Conservation (phyloP, 2,888 invertebrate genomes). For the Hyposoter dolosus region DNA sequence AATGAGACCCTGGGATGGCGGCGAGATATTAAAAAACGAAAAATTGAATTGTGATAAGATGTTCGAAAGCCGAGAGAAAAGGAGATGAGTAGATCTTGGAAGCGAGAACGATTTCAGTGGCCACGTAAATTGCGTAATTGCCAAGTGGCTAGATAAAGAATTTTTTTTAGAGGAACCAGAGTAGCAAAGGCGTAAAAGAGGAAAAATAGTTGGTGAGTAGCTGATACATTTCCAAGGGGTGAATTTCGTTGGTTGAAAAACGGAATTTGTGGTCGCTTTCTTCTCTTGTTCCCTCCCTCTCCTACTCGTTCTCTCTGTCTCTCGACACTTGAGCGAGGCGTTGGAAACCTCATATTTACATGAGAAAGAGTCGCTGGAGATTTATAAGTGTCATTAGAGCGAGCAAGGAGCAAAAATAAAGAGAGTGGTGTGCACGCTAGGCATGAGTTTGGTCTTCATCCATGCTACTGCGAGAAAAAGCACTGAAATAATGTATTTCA, state of each 20-base stretch:
- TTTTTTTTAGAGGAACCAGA: conserved; percentile 34
- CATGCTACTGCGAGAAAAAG: conserved; percentile 38
- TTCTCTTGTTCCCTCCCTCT: background rate
- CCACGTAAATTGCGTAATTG: conserved; percentile 81
- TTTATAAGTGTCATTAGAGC: conserved; percentile 77
- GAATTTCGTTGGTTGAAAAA: conserved; percentile 57
- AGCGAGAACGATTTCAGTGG: conserved; percentile 81
- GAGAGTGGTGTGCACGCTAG: conserved; percentile 38
- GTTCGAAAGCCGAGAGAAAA: conserved; percentile 67
- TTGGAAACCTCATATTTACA: conserved; percentile 76
- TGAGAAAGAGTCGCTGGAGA: conserved; percentile 77
- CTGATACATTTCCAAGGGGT: conserved; percentile 55
- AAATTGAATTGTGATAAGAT: conserved; percentile 65
- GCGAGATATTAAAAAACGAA: background rate
- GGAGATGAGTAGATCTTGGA: conserved; percentile 78
- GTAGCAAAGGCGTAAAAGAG: conserved; percentile 27
- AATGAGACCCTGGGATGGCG: too few species aligned
- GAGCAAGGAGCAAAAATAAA: conserved; percentile 50
- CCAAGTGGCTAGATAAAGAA: conserved; percentile 73
- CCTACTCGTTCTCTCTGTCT: background rate
- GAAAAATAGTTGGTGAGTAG: conserved; percentile 57
- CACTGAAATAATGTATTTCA: conserved; percentile 56
- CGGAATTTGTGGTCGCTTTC: conserved; percentile 42
- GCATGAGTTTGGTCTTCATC: conserved; percentile 53
- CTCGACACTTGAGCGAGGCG: conserved; percentile 19